phyloP scores from a whole-genome alignment of 2,888 invertebrate species.

The Diaprepes abbreviatus region DNA sequence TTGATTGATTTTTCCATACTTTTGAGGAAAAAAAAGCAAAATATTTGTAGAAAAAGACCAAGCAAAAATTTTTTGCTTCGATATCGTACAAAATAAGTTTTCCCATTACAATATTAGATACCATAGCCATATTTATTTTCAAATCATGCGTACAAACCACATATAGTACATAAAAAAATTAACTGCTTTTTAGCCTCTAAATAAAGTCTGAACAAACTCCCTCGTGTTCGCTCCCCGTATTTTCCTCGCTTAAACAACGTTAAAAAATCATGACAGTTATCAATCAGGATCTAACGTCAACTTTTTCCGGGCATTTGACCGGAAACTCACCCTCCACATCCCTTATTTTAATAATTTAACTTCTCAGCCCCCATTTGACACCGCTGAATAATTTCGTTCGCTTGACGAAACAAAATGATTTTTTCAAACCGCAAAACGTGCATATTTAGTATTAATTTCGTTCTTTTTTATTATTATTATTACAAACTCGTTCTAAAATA shows the following conservation, averaged over 20 bases:
- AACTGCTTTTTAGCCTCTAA: too few species aligned
- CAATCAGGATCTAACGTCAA: slow-evolving; percentile 51
- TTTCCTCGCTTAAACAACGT: slow-evolving; percentile 18
- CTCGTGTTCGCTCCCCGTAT: not conserved
- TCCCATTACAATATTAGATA: too few species aligned
- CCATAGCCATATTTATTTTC: too few species aligned
- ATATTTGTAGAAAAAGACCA: too few species aligned
- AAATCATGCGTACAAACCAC: too few species aligned
- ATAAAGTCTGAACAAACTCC: too few species aligned
- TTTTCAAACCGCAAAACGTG: slow-evolving; percentile 32
- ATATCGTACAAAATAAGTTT: too few species aligned
- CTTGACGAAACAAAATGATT: slow-evolving; percentile 36
- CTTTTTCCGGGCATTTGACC: slow-evolving; percentile 48
- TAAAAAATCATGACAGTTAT: slow-evolving; percentile 47
- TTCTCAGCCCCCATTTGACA: slow-evolving; percentile 46
- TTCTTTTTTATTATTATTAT: not conserved
- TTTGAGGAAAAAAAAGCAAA: too few species aligned
- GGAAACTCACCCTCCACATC: slow-evolving; percentile 50
- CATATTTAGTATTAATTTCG: not conserved
- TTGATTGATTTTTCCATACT: too few species aligned
- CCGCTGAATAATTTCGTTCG: slow-evolving; percentile 48
- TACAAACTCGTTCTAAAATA: not conserved
- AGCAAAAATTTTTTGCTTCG: too few species aligned
- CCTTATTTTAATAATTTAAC: slow-evolving; percentile 49
- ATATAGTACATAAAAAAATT: too few species aligned